phyloP scores from a whole-genome alignment of 2,113 vertebrate species.

The Acrocephalus kingi region DNA sequence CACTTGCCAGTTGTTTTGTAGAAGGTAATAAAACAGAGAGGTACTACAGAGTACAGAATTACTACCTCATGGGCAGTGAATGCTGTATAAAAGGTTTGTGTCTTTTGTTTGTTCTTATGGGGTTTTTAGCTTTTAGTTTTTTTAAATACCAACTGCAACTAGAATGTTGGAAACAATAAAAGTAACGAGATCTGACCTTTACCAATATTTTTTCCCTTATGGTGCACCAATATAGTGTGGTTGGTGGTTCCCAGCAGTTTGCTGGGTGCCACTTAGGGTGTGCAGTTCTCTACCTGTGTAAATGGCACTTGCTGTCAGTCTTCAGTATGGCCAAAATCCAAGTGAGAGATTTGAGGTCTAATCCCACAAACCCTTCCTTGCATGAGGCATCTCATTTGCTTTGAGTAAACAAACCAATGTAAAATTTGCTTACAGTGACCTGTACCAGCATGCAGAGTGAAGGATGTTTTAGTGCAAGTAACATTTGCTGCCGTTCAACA shows the following conservation, averaged over 20 bases:
- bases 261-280: not conserved
- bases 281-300: not conserved
- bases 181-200: not conserved
- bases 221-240: not conserved
- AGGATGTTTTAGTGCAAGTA: not conserved
- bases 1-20: not conserved
- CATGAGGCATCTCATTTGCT: not conserved
- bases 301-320: not conserved
- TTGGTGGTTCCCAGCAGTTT: not conserved
- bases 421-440: not conserved
- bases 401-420: not conserved
- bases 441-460: not conserved
- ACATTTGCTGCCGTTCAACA: rapidly evolving
- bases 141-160: not conserved
- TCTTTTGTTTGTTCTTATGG: not conserved
- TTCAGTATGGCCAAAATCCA: not conserved
- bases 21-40: not conserved
- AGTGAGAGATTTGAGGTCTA: not conserved
- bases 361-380: not conserved
- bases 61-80: not conserved
- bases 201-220: rapidly evolving
- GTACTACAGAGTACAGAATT: not conserved
- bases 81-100: not conserved
- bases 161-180: not conserved
- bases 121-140: not conserved